Base-by-base conservation (phyloP, 2,797 vertebrate species). In the Trachops cirrhosus region DNA sequence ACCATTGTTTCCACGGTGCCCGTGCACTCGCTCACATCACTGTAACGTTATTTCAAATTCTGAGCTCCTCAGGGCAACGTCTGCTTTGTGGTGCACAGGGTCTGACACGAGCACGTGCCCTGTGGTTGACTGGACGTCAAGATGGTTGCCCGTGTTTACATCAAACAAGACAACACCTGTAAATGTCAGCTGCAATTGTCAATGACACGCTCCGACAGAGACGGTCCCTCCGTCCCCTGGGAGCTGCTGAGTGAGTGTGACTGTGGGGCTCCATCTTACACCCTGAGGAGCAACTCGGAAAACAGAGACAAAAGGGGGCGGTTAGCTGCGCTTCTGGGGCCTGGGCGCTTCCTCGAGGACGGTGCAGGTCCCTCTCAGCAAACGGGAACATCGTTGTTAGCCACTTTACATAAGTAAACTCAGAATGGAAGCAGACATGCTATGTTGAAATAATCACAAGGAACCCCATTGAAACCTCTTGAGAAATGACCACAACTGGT, bases 371-470 rank as follows among this genome's bases (percentile, higher is more conserved):
- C 48, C 54, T 95, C 74, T 91, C n/a, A 77, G 67, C 37, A 70
- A 59, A 91, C 62, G 39, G 32, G 6, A 59, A n/a, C 46, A 54
- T 48, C n/a, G 48, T 34, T 22, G 37, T 24, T 18, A 89, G 32
- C 37, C 48, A 87, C 77, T 93, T 73, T 22, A 6, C 4, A 12
- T 22, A 75, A 96, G 77, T 71, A 93, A 85, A 91, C 89, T 94
- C 52, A 26, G 74, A 92, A 34, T 4, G 64, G 84, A 74, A 84
- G 34, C 37, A 78, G 54, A 39, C 15, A 8, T 14, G n/a, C 1
- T 57, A 3, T 91, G 70, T 80, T 84, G 64, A 94, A 54, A 64
- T 68, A 75, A 62, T 62, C 86, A n/a, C 6, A 29, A 80, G 32
- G 75, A 57, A 89, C 41, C 16, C 85, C 83, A 68, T 6, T 67